phyloP scores from a whole-genome alignment of 2,888 invertebrate genomes.

The Ceriagrion tenellum region DNA sequence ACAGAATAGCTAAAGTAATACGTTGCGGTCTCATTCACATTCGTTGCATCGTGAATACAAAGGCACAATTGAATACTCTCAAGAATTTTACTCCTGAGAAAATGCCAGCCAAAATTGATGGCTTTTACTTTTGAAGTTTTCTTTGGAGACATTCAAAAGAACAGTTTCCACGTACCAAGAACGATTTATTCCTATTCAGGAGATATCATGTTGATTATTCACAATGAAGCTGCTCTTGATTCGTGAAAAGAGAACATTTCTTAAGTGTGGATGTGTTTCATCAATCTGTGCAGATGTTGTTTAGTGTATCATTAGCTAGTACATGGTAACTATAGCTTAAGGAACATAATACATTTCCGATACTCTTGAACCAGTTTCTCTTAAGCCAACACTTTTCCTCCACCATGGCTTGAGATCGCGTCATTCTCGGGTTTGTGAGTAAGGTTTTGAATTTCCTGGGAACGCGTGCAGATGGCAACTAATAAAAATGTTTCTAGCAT shows the following conservation, averaged over 20 bases:
- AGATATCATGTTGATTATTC: background rate
- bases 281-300: background rate
- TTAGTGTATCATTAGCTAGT: background rate
- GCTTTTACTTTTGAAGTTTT: background rate
- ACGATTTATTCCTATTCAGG: background rate
- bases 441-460: background rate
- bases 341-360: background rate
- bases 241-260: background rate
- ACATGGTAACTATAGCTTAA: background rate
- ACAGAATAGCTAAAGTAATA: background rate
- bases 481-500: slow-evolving; percentile 32
- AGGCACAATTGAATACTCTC: background rate
- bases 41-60: background rate
- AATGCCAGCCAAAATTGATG: background rate
- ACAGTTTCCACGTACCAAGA: background rate
- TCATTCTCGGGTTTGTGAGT: background rate
- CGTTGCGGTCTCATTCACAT: background rate
- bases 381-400: background rate
- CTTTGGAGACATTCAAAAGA: background rate
- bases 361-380: background rate
- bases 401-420: background rate
- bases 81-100: background rate
- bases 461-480: slow-evolving; percentile 31
- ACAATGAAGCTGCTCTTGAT: background rate
- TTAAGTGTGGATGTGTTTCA: background rate